These are phyloP conservation scores for Gambelia wislizenii DNA, from an alignment of 2,797 vertebrate genomes.

Conservation along the genomic window DNA sequence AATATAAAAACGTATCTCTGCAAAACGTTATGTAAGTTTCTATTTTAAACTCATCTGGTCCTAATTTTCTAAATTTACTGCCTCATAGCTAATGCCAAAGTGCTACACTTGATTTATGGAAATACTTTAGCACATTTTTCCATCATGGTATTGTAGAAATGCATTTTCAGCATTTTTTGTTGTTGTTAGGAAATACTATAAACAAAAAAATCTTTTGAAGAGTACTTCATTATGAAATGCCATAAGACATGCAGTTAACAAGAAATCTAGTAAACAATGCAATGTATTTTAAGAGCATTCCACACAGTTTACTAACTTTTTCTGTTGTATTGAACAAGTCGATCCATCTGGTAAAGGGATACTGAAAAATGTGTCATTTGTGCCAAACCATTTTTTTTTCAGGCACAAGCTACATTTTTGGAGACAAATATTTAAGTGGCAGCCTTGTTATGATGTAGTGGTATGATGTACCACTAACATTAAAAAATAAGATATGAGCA, in stretches of 20 bases:
- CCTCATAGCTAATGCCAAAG: constrained; percentile 78
- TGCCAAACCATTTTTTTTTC: constrained; percentile 78
- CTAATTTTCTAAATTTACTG: constrained; percentile 84
- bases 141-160: constrained; percentile 76
- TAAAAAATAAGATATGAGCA: constrained; percentile 3
- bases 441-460: constrained; percentile 50
- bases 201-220: constrained; percentile 66
- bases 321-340: constrained; percentile 70
- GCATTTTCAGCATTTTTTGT: constrained; percentile 77
- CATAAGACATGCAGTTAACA: constrained; percentile 65
- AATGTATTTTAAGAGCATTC: constrained; percentile 75
- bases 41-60: constrained; percentile 85
- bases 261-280: constrained; percentile 74
- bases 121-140: constrained; percentile 84
- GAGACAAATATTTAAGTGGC: constrained; percentile 72
- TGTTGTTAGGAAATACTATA: constrained; percentile 74
- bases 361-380: constrained; percentile 72
- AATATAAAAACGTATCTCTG: constrained; percentile 12
- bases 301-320: constrained; percentile 61
- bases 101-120: constrained; percentile 83
- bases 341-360: constrained; percentile 80
- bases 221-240: constrained; percentile 73
- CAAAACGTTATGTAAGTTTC: constrained; percentile 81
- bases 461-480: constrained; percentile 61
- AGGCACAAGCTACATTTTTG: constrained; percentile 64